These are phyloP conservation scores for Germaria angustata DNA, from an alignment of 2,888 invertebrate genomes.

Conservation along the genomic window DNA sequence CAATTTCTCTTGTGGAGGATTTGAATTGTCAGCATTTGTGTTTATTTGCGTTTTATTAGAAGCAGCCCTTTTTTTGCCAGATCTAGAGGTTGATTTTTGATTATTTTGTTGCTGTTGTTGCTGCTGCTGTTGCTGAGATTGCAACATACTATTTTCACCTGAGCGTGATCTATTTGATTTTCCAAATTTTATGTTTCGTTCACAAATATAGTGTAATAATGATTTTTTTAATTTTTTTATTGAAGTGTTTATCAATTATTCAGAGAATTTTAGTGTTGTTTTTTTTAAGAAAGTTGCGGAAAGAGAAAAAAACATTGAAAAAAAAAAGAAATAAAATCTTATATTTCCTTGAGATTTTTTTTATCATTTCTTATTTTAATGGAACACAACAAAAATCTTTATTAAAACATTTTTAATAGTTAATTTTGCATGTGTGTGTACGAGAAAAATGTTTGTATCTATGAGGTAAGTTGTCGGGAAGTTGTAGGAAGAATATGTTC, in stretches of 20 bases:
- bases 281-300: conserved; percentile 19
- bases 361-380: conserved; percentile 35
- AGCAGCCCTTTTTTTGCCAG: conserved; percentile 79
- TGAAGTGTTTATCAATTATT: conserved; percentile 11
- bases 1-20: conserved; percentile 70
- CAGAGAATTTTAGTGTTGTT: conserved; percentile 17
- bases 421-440: conserved; percentile 32
- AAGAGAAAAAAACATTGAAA: conserved; percentile 58
- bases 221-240: conserved; percentile 22
- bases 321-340: conserved; percentile 48
- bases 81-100: conserved; percentile 74
- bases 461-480: conserved; percentile 17
- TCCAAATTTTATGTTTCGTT: neutral
- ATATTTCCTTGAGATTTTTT: conserved; percentile 51
- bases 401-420: neutral
- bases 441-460: conserved; percentile 28
- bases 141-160: conserved; percentile 73
- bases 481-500: neutral
- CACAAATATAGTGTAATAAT: conserved; percentile 29
- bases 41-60: conserved; percentile 69
- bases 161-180: conserved; percentile 74
- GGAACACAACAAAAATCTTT: conserved; percentile 4
- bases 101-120: conserved; percentile 70
- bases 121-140: conserved; percentile 69
- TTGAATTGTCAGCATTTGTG: conserved; percentile 52